Evolutionary conservation across 2,888 invertebrate genomes (phyloP), one percentile per base, ranked within the genome.

Genomic region (Agrotis exclamationis): DNA sequence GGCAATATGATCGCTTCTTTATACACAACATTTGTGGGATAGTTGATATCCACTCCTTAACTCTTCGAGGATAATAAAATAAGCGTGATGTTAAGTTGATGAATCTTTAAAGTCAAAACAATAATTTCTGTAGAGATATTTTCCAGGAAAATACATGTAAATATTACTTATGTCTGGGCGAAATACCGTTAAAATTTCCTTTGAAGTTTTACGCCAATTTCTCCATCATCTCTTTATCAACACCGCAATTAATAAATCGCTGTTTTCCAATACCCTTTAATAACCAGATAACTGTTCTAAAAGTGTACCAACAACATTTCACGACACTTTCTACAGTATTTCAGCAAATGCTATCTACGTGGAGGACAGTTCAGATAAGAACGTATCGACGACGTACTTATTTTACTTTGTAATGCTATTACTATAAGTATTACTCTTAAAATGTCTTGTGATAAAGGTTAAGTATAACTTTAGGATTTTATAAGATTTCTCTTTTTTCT

Each of bases 291-390:
- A 14, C 47, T 51, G 39, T 22, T 62, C 22, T n/a, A 22, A 76
- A 58, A 70, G 70, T 53, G 62, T 63, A 24, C 57, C 28, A 22
- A 53, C 70, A 13, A 53, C 18, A 47, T 70, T 53, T 50, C 44
- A 63, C 5, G 24, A 7, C 11, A 63, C 57, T 74, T 74, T 77
- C 58, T 45, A 63, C 62, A 48, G 18, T 53, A 70, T 63, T 74
- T 74, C 57, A 77, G 54, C 44, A 28, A 28, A 47, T 14, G 33
- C 47, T 24, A 77, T 60, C 77, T 70, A 16, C 33, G 13, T n/a
- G n/a, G 6, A 50, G 56, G 53, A 59, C 78, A 47, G 39, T 6
- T n/a, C 2, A 45, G 71, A 76, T 76, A 78, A 70, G 22, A 11
- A 2, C 14, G 14, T 24, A 60, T 14, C n/a, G n/a, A n/a, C 45